Conservation (phyloP, 2,113 vertebrate genomes). For the Microtus montanus region DNA sequence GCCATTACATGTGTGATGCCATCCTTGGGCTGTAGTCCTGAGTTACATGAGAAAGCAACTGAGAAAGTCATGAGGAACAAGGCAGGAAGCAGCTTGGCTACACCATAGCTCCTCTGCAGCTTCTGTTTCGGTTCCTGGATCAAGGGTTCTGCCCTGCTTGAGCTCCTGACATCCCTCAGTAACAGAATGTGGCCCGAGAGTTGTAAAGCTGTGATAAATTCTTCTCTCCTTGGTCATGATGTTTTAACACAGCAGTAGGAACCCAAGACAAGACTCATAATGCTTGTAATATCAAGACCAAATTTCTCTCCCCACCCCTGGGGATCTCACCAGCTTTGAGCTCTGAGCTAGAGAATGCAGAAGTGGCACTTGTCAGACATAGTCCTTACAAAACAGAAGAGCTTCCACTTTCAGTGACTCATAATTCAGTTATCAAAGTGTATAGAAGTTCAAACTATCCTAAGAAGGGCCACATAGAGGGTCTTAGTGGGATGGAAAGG, state of each 20-base stretch:
- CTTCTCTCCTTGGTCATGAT: not conserved
- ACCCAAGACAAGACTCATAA: not conserved
- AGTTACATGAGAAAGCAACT: not conserved
- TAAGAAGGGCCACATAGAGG: not conserved
- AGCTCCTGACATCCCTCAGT: not conserved
- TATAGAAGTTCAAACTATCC: not conserved
- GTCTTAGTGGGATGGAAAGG: not conserved
- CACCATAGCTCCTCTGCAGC: not conserved
- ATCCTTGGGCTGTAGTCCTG: not conserved
- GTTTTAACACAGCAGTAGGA: not conserved
- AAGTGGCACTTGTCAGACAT: not conserved
- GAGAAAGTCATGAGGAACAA: not conserved
- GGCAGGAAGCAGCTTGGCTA: not conserved
- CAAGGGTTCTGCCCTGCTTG: not conserved
- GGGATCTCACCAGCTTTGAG: not conserved
- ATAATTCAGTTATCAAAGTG: not conserved
- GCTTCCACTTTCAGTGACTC: not conserved
- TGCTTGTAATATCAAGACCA: not conserved
- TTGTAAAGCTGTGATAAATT: not conserved
- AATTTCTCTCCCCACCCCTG: not conserved
- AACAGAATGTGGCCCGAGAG: not conserved
- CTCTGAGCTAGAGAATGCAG: not conserved
- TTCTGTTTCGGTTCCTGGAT: not conserved
- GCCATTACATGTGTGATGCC: not conserved
- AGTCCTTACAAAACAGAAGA: not conserved